Percentiles rank a stretch among this genome's conserved stretches.
phyloP scores from a whole-genome alignment of 2,113 vertebrate species.

The Sitta europaea region DNA sequence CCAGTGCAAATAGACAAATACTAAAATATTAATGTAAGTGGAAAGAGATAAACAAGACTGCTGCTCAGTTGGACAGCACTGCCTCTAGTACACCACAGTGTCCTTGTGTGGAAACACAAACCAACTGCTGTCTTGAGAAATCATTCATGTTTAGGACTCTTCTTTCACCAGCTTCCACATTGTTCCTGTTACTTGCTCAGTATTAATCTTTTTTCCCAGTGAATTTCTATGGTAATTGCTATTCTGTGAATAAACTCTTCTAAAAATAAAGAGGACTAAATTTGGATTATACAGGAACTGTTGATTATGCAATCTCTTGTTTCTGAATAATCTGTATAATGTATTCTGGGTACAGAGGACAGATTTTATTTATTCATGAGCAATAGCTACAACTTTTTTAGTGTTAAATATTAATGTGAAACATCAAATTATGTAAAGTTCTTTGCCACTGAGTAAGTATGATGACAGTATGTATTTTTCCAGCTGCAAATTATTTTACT shows the following conservation, averaged over 20 bases:
- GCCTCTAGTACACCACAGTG: neutral
- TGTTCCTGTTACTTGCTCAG: neutral
- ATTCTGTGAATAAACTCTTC: neutral
- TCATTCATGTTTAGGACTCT: neutral
- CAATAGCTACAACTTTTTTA: neutral
- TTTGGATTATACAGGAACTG: neutral
- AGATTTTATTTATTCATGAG: neutral
- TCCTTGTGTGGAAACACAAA: neutral
- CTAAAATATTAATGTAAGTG: neutral
- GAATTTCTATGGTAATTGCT: neutral
- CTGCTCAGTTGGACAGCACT: neutral
- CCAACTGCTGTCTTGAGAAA: neutral
- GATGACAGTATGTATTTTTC: neutral
- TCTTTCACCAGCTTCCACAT: neutral
- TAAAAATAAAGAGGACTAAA: constrained; percentile 4
- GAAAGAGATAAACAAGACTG: neutral
- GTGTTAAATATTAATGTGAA: neutral
- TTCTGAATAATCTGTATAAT: neutral
- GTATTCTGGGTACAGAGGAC: neutral
- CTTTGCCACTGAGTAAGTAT: neutral
- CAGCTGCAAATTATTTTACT: neutral
- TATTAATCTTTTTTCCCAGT: neutral
- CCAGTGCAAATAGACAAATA: neutral
- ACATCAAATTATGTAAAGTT: neutral
- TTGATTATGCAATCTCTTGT: neutral